Evolutionary conservation across 2,113 vertebrate species (phyloP).

Genomic region (Toxostoma redivivum): DNA sequence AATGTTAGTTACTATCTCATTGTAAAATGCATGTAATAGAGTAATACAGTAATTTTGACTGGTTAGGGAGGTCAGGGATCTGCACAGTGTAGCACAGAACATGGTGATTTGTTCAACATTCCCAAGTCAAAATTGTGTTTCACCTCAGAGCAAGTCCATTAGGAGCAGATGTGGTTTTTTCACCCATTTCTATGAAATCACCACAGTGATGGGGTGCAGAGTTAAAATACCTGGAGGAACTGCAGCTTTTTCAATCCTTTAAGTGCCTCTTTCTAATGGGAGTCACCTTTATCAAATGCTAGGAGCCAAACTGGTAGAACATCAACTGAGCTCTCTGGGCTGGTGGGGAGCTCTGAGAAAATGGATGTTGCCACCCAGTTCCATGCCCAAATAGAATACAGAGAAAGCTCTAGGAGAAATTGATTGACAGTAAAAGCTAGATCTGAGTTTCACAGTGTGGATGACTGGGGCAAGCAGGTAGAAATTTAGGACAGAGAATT

Average conservation of each 20-base stretch:
- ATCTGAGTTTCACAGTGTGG: not conserved
- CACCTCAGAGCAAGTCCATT: not conserved
- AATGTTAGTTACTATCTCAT: not conserved
- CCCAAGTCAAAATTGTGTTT: not conserved
- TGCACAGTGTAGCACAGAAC: not conserved
- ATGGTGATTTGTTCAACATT: not conserved
- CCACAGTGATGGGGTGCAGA: not conserved
- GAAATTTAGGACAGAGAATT: not conserved
- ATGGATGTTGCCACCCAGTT: not conserved
- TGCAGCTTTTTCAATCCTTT: not conserved
- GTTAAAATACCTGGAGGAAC: not conserved
- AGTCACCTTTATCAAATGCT: not conserved
- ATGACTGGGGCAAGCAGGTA: not conserved
- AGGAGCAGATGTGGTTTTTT: not conserved
- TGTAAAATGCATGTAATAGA: accelerated
- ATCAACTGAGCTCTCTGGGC: not conserved
- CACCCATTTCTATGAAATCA: not conserved
- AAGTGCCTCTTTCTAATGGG: not conserved
- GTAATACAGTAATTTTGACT: not conserved
- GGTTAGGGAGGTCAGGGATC: not conserved
- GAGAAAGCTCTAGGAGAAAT: not conserved
- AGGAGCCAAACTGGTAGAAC: not conserved
- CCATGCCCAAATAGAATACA: not conserved
- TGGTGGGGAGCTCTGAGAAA: not conserved
- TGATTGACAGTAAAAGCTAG: not conserved